Conservation (phyloP, 2,888 invertebrate genomes). For the Drosophila putrida region DNA sequence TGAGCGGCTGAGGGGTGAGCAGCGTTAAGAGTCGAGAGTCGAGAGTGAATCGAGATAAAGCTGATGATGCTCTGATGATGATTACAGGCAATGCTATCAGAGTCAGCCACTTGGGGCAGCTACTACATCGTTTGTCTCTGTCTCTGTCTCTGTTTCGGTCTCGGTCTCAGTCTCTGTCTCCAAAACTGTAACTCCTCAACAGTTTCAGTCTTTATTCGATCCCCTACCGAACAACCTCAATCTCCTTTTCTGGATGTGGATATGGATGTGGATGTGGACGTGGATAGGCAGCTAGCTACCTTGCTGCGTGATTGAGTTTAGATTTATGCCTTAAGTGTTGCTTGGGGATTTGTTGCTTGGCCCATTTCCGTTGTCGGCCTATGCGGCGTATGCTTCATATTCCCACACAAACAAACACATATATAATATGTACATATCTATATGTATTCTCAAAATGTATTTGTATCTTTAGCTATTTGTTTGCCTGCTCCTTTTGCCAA, state of each 20-base stretch:
- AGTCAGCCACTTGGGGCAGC: constrained; percentile 45
- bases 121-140: constrained; percentile 65
- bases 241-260: not conserved
- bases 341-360: constrained; percentile 66
- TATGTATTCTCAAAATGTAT: constrained; percentile 26
- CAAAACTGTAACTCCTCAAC: constrained; percentile 2
- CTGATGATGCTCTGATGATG: constrained; percentile 56
- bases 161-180: not conserved
- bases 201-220: constrained; percentile 12
- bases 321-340: constrained; percentile 78
- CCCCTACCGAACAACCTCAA: constrained; percentile 2
- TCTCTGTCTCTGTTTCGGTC: constrained; percentile 22
- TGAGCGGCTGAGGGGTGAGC: no score
- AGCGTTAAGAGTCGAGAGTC: constrained; percentile 17
- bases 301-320: constrained; percentile 73
- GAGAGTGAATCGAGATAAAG: constrained; percentile 37
- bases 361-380: constrained; percentile 39
- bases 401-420: not conserved
- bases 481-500: constrained; percentile 37
- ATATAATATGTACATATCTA: not conserved
- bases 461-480: constrained; percentile 40
- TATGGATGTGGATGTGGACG: not conserved
- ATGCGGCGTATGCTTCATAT: constrained; percentile 44
- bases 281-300: constrained; percentile 32
- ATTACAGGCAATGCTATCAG: constrained; percentile 58